Evolutionary conservation across 2,888 invertebrate genomes (phyloP).

Genomic region (Caenorhabditis drosophilae): DNA sequence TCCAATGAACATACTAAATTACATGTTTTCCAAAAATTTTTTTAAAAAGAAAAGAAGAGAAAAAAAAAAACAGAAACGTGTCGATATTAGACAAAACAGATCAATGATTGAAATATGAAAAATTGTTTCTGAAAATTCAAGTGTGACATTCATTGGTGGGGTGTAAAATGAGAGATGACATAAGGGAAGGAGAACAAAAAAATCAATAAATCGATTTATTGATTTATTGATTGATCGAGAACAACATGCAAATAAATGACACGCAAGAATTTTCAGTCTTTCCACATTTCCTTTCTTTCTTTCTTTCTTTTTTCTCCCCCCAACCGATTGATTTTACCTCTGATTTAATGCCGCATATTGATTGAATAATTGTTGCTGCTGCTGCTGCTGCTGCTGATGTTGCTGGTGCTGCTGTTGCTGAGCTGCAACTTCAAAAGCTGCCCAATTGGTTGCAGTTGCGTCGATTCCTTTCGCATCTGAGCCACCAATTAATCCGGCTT

Average conservation of each 20-base stretch:
- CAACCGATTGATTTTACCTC: too few relatives aligned
- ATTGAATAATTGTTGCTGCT: constrained; percentile 24
- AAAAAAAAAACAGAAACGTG: constrained; percentile 1
- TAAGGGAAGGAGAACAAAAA: background rate
- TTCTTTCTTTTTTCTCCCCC: too few relatives aligned
- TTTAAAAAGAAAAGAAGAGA: constrained; percentile 5
- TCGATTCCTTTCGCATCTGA: constrained; percentile 20
- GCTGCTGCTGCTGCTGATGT: too few relatives aligned
- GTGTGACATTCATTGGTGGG: background rate
- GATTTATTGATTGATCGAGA: too few relatives aligned
- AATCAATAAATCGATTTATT: too few relatives aligned
- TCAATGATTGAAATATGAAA: too few relatives aligned
- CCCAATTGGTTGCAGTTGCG: constrained; percentile 20
- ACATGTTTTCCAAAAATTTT: too few relatives aligned
- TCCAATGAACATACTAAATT: constrained; percentile 52
- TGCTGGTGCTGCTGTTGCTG: constrained; percentile 25
- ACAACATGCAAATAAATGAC: too few relatives aligned
- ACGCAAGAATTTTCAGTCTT: too few relatives aligned
- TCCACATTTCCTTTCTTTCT: too few relatives aligned
- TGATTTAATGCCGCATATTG: constrained; percentile 32
- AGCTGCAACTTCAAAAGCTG: constrained; percentile 21
- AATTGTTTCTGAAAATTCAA: too few relatives aligned
- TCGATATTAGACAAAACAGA: background rate
- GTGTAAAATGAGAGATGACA: background rate
- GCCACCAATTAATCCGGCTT: constrained; percentile 2